phyloP scores from a whole-genome alignment of 2,113 vertebrate genomes.

The Rhabdornis inornatus region DNA sequence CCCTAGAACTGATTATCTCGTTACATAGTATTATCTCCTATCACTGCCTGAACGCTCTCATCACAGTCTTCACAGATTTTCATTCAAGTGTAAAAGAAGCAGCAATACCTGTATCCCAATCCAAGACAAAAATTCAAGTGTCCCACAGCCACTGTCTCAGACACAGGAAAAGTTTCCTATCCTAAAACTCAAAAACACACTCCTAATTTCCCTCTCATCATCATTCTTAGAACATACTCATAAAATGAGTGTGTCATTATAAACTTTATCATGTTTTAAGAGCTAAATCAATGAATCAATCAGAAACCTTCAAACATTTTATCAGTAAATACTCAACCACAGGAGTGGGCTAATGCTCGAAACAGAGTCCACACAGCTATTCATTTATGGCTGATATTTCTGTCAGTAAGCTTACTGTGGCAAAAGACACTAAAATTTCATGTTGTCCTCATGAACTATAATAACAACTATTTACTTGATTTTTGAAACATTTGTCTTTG shows the following conservation, averaged over 20 bases:
- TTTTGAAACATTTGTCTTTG: not conserved
- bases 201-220: not conserved
- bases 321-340: not conserved
- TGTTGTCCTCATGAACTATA: not conserved
- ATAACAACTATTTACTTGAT: not conserved
- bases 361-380: not conserved
- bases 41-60: not conserved
- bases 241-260: not conserved
- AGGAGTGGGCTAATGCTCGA: not conserved
- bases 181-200: not conserved
- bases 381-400: not conserved
- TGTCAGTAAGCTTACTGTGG: not conserved
- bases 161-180: not conserved
- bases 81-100: not conserved
- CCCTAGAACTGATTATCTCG: not conserved
- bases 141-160: not conserved
- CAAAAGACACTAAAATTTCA: not conserved
- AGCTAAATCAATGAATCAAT: not conserved
- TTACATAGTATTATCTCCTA: not conserved
- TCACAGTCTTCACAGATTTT: not conserved
- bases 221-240: not conserved
- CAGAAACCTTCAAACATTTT: not conserved
- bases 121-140: not conserved
- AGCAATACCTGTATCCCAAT: not conserved
- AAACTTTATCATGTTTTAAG: not conserved